Conservation (phyloP, 2,797 vertebrate species). For the Heterohyrax brucei region DNA sequence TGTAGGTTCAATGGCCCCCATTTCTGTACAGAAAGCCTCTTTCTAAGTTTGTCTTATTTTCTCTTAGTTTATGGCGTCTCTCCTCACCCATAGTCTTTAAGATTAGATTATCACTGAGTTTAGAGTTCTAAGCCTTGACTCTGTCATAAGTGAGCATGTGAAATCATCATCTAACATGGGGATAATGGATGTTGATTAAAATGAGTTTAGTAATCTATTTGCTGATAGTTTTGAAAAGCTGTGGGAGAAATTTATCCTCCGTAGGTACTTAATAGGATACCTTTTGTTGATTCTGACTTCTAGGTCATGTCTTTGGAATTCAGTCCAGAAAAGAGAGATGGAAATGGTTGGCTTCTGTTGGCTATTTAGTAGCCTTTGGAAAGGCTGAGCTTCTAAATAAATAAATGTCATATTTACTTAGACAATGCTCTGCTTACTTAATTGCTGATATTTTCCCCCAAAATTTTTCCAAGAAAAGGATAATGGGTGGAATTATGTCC, state of each 20-base stretch:
- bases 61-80: slow-evolving; percentile 60
- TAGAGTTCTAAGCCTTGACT: slow-evolving; percentile 54
- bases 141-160: neutral
- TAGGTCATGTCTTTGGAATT: slow-evolving; percentile 17
- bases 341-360: neutral
- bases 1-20: neutral
- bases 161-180: slow-evolving; percentile 18
- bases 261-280: neutral
- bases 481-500: neutral
- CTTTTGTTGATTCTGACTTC: neutral
- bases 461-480: slow-evolving; percentile 12
- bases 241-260: neutral
- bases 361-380: neutral
- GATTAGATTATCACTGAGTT: neutral
- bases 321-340: neutral
- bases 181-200: slow-evolving; percentile 22
- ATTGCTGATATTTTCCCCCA: neutral
- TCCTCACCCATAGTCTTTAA: slow-evolving; percentile 55
- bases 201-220: slow-evolving; percentile 42
- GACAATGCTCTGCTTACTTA: slow-evolving; percentile 15
- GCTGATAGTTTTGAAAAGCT: slow-evolving; percentile 28
- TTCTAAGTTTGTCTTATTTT: slow-evolving; percentile 57
- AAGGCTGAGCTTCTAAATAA: neutral
- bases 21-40: neutral
- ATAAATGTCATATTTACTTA: slow-evolving; percentile 43